phyloP scores from a whole-genome alignment of 2,888 invertebrate species.

The Clistopyga incitator region DNA sequence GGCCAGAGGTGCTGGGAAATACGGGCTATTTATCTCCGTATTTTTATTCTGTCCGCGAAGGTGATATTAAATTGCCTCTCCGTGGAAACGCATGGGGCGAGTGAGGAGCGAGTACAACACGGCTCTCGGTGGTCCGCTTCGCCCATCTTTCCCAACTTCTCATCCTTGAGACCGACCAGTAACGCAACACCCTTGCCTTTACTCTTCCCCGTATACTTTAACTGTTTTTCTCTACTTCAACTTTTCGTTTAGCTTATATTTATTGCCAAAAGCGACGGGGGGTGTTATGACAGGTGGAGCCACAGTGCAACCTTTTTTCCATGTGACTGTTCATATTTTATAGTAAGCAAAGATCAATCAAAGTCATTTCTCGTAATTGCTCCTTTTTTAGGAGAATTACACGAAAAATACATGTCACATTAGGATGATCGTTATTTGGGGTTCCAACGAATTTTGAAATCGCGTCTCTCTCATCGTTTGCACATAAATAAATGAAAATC shows the following conservation, averaged over 20 bases:
- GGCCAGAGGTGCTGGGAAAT: slow-evolving; percentile 65
- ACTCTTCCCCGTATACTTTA: slow-evolving; percentile 47
- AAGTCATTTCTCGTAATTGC: neutral
- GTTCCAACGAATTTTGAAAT: too few species aligned
- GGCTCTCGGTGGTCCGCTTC: slow-evolving; percentile 33
- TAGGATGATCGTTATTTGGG: too few species aligned
- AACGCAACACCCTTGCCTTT: slow-evolving; percentile 64
- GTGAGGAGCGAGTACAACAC: slow-evolving; percentile 12
- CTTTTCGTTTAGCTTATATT: slow-evolving; percentile 35
- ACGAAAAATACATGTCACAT: too few species aligned
- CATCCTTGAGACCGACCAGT: slow-evolving; percentile 45
- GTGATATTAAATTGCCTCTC: slow-evolving; percentile 81
- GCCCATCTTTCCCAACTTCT: slow-evolving; percentile 28
- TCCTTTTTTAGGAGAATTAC: too few species aligned
- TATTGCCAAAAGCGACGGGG: slow-evolving; percentile 5
- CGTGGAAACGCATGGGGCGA: slow-evolving; percentile 61
- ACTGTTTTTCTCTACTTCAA: slow-evolving; percentile 41
- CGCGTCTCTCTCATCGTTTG: too few species aligned
- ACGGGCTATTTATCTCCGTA: slow-evolving; percentile 79
- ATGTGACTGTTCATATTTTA: slow-evolving; percentile 4
- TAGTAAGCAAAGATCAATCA: neutral
- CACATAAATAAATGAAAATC: too few species aligned
- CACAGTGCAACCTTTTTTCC: slow-evolving; percentile 54
- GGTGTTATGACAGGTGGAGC: slow-evolving; percentile 15
- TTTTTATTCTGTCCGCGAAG: slow-evolving; percentile 80